Conservation (phyloP, 2,888 invertebrate genomes). For the Entomobrya proxima region DNA sequence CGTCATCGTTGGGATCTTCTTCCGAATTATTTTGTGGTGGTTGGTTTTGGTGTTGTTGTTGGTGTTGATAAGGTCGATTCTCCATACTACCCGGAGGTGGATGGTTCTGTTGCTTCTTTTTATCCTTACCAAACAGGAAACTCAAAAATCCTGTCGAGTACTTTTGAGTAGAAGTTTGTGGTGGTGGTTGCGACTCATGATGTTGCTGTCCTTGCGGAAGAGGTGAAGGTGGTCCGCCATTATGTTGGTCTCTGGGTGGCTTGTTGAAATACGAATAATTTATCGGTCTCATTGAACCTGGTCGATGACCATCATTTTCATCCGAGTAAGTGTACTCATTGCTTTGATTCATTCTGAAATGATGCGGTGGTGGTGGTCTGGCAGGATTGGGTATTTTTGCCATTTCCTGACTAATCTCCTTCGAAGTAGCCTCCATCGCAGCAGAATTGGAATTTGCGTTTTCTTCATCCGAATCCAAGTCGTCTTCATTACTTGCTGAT, state of each 20-base stretch:
- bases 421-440: background rate
- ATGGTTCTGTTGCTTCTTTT: slow-evolving; percentile 13
- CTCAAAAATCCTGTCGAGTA: slow-evolving; percentile 60
- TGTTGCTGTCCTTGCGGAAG: slow-evolving; percentile 27
- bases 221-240: slow-evolving; percentile 6
- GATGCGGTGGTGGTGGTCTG: slow-evolving; percentile 28
- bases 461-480: slow-evolving; percentile 46
- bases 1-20: slow-evolving; percentile 37
- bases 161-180: slow-evolving; percentile 41
- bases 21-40: background rate
- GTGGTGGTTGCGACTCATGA: background rate
- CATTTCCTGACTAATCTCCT: slow-evolving; percentile 31
- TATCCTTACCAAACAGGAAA: slow-evolving; percentile 54
- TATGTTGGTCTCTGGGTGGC: slow-evolving; percentile 10
- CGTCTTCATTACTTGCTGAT: slow-evolving; percentile 22
- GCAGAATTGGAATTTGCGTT: slow-evolving; percentile 40
- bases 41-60: background rate
- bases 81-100: background rate
- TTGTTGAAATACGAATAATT: slow-evolving; percentile 47
- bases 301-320: slow-evolving; percentile 7
- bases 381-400: slow-evolving; percentile 34
- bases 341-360: slow-evolving; percentile 15
- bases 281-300: slow-evolving; percentile 24
- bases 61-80: background rate
- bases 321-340: slow-evolving; percentile 44